phyloP scores from a whole-genome alignment of 2,797 vertebrate species.

The Mormyrops attenuatus region DNA sequence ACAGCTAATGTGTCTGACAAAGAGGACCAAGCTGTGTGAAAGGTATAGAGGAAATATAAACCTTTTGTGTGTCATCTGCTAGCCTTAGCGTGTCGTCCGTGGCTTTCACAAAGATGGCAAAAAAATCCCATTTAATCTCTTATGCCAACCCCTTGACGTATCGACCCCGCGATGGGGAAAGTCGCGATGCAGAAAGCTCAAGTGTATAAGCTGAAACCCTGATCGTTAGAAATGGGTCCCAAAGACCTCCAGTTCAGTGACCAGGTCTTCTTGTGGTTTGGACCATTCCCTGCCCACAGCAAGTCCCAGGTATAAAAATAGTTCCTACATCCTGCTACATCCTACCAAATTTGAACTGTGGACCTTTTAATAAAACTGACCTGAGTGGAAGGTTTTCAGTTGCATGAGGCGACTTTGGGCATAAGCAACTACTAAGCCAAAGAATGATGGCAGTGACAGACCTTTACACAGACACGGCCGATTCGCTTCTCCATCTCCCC shows the following conservation, averaged over 20 bases:
- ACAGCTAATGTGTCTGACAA: neutral
- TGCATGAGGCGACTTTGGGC: neutral
- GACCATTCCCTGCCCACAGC: neutral
- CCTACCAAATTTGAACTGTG: neutral
- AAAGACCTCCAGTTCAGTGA: neutral
- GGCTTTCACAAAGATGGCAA: neutral
- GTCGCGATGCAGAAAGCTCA: neutral
- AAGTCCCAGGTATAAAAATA: neutral
- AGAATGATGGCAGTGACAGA: neutral
- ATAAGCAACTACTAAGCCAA: too few relatives aligned
- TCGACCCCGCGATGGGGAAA: neutral
- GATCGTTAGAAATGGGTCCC: neutral
- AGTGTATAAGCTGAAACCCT: neutral
- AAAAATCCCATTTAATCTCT: neutral
- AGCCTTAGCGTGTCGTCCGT: neutral
- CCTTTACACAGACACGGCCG: slow-evolving; percentile 41
- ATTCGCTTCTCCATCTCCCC: slow-evolving; percentile 64
- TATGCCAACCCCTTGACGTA: neutral
- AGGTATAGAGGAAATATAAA: neutral
- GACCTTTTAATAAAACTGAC: neutral
- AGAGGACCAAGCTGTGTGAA: neutral
- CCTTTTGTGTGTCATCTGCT: neutral
- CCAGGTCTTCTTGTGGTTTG: neutral
- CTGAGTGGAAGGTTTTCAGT: neutral
- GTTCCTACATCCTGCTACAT: neutral